phyloP scores from a whole-genome alignment of 2,797 vertebrate species.

The Leptatherina wallacei region DNA sequence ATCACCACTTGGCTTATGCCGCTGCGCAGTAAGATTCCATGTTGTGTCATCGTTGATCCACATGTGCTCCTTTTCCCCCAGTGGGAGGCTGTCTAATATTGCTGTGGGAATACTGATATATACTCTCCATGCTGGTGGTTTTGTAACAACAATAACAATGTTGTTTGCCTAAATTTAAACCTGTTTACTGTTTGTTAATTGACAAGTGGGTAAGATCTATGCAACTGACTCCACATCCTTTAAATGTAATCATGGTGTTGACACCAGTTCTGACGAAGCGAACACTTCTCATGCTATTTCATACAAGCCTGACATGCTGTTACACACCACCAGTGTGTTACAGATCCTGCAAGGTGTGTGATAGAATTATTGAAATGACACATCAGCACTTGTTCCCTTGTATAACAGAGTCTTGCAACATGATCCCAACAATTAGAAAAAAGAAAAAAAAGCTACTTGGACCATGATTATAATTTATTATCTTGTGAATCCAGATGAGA shows the following conservation, averaged over 20 bases:
- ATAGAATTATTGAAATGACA: slow-evolving; percentile 51
- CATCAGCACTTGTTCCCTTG: slow-evolving; percentile 35
- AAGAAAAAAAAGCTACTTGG: slow-evolving; percentile 25
- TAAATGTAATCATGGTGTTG: slow-evolving; percentile 22
- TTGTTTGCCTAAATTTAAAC: slow-evolving; percentile 59
- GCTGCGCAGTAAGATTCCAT: slow-evolving; percentile 72
- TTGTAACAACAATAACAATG: slow-evolving; percentile 64
- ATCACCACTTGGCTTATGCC: slow-evolving; percentile 70
- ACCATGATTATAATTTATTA: slow-evolving; percentile 45
- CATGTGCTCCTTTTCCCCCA: slow-evolving; percentile 67
- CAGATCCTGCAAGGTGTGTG: slow-evolving; percentile 49
- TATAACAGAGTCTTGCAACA: slow-evolving; percentile 31
- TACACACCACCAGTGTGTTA: slow-evolving; percentile 40
- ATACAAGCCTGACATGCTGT: slow-evolving; percentile 57
- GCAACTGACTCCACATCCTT: slow-evolving; percentile 34
- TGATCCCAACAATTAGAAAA: slow-evolving; percentile 38
- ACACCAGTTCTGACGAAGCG: slow-evolving; percentile 32
- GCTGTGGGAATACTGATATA: slow-evolving; percentile 73
- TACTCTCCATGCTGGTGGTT: slow-evolving; percentile 48
- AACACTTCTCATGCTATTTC: slow-evolving; percentile 30
- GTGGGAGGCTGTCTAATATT: slow-evolving; percentile 70
- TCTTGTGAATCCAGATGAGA: slow-evolving; percentile 54
- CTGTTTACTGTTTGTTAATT: slow-evolving; percentile 68
- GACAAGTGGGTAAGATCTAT: slow-evolving; percentile 53
- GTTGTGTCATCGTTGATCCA: slow-evolving; percentile 78